A percentile compares a stretch with the other conserved stretches of the same genome.
These are phyloP conservation scores for Myanophis thanlyinensis DNA, from an alignment of 2,113 vertebrate genomes.

Conservation along the genomic window DNA sequence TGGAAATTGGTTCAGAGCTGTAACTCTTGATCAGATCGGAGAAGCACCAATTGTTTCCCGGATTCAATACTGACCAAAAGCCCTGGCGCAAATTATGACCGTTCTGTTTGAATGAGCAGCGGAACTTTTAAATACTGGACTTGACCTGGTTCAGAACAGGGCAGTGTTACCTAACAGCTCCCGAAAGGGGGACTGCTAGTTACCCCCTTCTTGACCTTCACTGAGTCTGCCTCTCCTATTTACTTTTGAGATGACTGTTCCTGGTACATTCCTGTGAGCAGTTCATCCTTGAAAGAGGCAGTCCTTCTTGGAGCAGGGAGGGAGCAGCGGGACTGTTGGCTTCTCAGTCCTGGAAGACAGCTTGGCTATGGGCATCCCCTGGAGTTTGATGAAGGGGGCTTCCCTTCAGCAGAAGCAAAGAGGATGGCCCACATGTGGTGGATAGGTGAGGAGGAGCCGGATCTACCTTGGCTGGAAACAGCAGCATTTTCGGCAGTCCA, in stretches of 20 bases:
- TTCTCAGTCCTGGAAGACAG: constrained; percentile 74
- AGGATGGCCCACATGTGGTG: constrained; percentile 61
- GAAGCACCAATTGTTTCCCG: background rate
- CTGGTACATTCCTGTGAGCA: constrained; percentile 53
- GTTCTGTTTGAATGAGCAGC: background rate
- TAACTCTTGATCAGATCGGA: constrained; percentile 31
- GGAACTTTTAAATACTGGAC: constrained; percentile 32
- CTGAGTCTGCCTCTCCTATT: constrained; percentile 84
- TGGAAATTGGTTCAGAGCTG: constrained; percentile 27
- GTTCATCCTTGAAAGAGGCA: background rate
- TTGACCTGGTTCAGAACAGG: constrained; percentile 51
- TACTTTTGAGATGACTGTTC: constrained; percentile 75
- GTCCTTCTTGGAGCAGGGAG: constrained; percentile 16
- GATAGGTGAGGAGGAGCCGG: constrained; percentile 31
- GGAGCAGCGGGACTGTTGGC: constrained; percentile 30
- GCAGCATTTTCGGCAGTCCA: constrained; percentile 29
- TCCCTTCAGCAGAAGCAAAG: constrained; percentile 64
- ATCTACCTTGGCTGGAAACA: constrained; percentile 34
- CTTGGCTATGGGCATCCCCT: constrained; percentile 80
- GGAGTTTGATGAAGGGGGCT: constrained; percentile 77
- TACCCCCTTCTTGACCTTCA: constrained; percentile 72
- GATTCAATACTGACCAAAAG: constrained; percentile 32
- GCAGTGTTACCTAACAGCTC: constrained; percentile 45
- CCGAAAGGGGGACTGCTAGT: constrained; percentile 40
- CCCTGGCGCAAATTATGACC: constrained; percentile 32